A percentile compares a stretch with the other conserved stretches of the same genome.
These are phyloP conservation scores for Thera obeliscata DNA, from an alignment of 2,888 invertebrate genomes.

Conservation along the genomic window DNA sequence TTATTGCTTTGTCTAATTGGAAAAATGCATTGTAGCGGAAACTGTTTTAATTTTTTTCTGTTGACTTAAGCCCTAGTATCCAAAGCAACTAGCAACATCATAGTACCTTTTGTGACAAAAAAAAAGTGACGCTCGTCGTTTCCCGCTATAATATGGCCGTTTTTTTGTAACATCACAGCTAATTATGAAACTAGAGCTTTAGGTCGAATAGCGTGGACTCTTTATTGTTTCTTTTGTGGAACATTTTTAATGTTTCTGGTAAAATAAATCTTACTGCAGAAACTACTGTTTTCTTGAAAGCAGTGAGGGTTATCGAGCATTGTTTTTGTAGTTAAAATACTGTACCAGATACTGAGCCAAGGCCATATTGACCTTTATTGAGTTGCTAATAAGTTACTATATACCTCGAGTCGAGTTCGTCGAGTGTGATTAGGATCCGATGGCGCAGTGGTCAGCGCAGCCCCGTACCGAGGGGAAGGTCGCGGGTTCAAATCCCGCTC, in stretches of 20 bases:
- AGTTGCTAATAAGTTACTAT: too few relatives aligned
- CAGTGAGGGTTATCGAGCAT: not conserved
- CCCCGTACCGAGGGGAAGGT: too few relatives aligned
- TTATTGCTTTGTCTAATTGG: constrained; percentile 37
- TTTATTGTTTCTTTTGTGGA: not conserved
- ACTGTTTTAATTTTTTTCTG: constrained; percentile 9
- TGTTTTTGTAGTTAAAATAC: not conserved
- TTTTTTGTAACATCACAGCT: not conserved
- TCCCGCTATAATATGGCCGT: not conserved
- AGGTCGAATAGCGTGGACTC: not conserved
- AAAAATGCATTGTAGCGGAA: constrained; percentile 30
- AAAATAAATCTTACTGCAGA: not conserved
- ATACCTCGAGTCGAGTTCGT: too few relatives aligned
- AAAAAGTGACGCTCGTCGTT: not conserved
- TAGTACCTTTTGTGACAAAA: not conserved
- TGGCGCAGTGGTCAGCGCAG: too few relatives aligned
- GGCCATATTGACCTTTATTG: too few relatives aligned
- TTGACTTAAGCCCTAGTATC: not conserved
- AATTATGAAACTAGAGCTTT: not conserved
- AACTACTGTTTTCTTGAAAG: not conserved
- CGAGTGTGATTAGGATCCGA: too few relatives aligned
- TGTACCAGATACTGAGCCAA: too few relatives aligned
- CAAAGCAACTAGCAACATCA: not conserved
- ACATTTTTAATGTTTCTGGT: not conserved
- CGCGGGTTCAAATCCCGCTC: too few relatives aligned